phyloP scores from a whole-genome alignment of 2,888 invertebrate species.

The Drosophila ustulata region DNA sequence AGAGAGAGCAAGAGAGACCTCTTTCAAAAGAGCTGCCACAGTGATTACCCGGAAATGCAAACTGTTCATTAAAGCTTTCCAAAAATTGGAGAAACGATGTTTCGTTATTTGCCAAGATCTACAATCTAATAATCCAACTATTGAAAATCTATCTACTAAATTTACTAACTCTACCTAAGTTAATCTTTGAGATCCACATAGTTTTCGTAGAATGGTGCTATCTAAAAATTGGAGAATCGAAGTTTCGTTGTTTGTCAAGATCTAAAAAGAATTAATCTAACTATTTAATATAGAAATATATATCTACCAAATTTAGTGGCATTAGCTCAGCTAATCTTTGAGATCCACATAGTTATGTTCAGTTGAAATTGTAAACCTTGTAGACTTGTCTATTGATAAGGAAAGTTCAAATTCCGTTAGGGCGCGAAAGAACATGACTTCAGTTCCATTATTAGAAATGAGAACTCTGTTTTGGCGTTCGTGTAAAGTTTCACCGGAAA shows the following conservation, averaged over 20 bases:
- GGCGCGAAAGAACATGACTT: slow-evolving; percentile 9
- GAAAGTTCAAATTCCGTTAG: slow-evolving; percentile 4
- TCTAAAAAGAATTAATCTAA: not conserved
- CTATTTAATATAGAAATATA: no score
- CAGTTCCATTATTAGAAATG: slow-evolving; percentile 22
- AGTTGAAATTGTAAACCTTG: not conserved
- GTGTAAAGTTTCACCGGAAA: slow-evolving; percentile 69
- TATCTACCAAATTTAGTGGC: not conserved
- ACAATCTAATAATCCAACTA: no score
- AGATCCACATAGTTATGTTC: not conserved
- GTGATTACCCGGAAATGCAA: slow-evolving; percentile 1
- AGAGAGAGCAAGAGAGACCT: not conserved
- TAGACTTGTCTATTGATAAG: slow-evolving; percentile 4
- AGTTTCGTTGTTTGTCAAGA: not conserved
- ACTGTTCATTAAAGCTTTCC: not conserved
- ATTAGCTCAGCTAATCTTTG: not conserved
- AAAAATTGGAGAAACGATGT: not conserved
- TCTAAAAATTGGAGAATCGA: not conserved
- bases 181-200: not conserved
- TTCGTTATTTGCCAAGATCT: not conserved
- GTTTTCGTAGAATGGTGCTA: not conserved
- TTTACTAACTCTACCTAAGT: no score
- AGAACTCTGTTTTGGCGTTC: slow-evolving; percentile 38
- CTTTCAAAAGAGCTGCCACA: slow-evolving; percentile 1
- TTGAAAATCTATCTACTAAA: not conserved